Evolutionary conservation across 2,888 invertebrate species (phyloP), one percentile per base, ranked within the genome.

Genomic region (Merodon equestris): DNA sequence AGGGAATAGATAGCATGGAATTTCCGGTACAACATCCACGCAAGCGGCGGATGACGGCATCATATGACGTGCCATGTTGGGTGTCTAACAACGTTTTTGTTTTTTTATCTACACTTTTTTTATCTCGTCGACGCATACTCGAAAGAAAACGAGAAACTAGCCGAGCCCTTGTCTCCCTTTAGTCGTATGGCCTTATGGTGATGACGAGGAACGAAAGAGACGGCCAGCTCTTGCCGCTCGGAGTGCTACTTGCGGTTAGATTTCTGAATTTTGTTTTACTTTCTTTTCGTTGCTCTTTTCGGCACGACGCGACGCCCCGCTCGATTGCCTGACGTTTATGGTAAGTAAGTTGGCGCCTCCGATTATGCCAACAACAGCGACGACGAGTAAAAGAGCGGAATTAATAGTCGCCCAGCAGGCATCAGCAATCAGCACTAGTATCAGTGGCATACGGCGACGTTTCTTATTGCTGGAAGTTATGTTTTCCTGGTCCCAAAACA

Each of bases 401-500:
- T 70, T 79, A 79, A 79, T 74, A 63, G 63, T 68, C 64, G 54
- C 68, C 27, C 70, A n/a, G 44, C n/a, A n/a, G n/a, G n/a, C n/a
- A 64, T 44, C 36, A 9, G 51, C 54, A 47, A 64, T 56, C 42
- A 47, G 38, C 47, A 40, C 19, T 68, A 38, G 17, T 57, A 57
- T 45, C 10, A 10, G 40, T 27, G 27, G 27, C 7, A 27, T n/a
- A n/a, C 7, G 40, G 7, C 19, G 53, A 64, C 27, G 79, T 42
- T 58, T 73, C 81, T 82, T 85, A 79, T 84, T 27, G 27, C 27
- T 85, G 83, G 81, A 81, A 84, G 84, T 86, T 85, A 86, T 89
- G 89, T 82, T 86, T 85, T 84, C 89, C 89, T 89, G 88, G 85
- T 89, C 86, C 85, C 84, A 86, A 87, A 88, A 88, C 86, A 88